Percentiles rank a stretch among this genome's conserved stretches.
These are phyloP conservation scores for Rhinichthys klamathensis DNA, from an alignment of 2,113 vertebrate species.

Conservation along the genomic window DNA sequence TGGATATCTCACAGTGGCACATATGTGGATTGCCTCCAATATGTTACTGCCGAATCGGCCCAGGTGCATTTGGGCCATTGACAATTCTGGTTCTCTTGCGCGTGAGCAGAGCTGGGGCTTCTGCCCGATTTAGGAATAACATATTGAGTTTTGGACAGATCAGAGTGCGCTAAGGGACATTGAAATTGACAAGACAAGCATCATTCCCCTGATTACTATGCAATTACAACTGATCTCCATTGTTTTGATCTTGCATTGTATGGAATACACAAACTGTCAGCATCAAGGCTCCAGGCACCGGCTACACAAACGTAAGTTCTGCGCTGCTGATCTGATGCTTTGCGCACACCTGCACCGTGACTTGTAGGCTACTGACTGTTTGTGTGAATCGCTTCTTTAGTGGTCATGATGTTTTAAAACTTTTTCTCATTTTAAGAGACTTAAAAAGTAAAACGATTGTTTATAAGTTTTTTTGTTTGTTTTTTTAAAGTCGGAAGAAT, in stretches of 20 bases:
- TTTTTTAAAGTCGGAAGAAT: not conserved
- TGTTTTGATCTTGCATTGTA: slow-evolving; percentile 97
- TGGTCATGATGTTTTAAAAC: not conserved
- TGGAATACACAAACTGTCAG: slow-evolving; percentile 98
- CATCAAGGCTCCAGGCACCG: slow-evolving; percentile 92
- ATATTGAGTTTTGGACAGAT: slow-evolving; percentile 40
- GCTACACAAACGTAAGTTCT: slow-evolving; percentile 94
- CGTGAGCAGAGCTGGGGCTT: slow-evolving; percentile 71
- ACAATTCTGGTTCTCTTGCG: slow-evolving; percentile 66
- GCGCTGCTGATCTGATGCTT: slow-evolving; percentile 43
- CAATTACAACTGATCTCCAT: slow-evolving; percentile 98
- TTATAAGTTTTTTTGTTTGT: not conserved
- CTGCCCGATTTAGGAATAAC: slow-evolving; percentile 70
- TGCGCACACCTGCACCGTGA: slow-evolving; percentile 53
- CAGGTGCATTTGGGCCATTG: slow-evolving; percentile 77
- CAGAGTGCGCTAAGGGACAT: slow-evolving; percentile 69
- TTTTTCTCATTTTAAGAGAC: not conserved
- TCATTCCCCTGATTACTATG: slow-evolving; percentile 96
- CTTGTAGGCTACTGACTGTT: not conserved
- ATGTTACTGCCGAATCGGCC: slow-evolving; percentile 80
- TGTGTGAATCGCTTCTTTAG: not conserved
- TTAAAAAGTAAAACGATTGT: not conserved
- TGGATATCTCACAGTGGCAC: slow-evolving; percentile 64
- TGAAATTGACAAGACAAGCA: slow-evolving; percentile 79
- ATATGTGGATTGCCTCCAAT: slow-evolving; percentile 73